These are phyloP conservation scores for Semicossyphus pulcher DNA, from an alignment of 2,113 vertebrate genomes.

Conservation along the genomic window DNA sequence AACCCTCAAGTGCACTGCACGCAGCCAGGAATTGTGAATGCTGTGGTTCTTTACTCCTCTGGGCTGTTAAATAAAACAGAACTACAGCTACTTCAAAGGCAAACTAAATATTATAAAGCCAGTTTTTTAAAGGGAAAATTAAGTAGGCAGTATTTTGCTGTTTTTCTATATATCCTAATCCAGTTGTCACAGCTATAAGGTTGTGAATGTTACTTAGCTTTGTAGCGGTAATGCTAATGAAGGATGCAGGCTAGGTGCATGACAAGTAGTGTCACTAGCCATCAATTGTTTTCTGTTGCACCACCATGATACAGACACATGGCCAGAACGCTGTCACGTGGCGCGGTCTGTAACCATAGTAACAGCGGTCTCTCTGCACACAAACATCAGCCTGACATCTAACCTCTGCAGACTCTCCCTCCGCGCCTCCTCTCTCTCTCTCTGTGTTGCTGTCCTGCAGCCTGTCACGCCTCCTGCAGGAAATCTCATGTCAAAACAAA, in stretches of 20 bases:
- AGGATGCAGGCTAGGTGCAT: neutral
- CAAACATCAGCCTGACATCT: slow-evolving; percentile 67
- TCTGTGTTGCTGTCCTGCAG: slow-evolving; percentile 36
- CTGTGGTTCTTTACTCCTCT: neutral
- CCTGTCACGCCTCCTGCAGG: slow-evolving; percentile 69
- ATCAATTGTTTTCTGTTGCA: too few species aligned
- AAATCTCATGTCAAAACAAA: slow-evolving; percentile 79
- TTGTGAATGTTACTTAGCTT: too few species aligned
- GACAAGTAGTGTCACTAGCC: neutral
- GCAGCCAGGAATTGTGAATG: neutral
- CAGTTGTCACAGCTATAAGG: neutral
- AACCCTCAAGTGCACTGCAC: neutral
- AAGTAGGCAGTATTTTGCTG: too few species aligned
- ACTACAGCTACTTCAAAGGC: neutral
- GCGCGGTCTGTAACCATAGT: slow-evolving; percentile 67
- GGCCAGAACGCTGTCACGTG: slow-evolving; percentile 13
- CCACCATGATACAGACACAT: neutral
- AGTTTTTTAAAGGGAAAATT: too few species aligned
- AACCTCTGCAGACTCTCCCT: slow-evolving; percentile 53
- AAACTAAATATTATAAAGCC: neutral
- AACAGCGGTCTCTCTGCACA: slow-evolving; percentile 66
- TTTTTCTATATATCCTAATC: too few species aligned
- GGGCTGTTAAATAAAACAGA: neutral
- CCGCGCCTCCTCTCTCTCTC: slow-evolving; percentile 9
- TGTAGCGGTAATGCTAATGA: neutral